A percentile compares a stretch with the other conserved stretches of the same genome.
Evolutionary conservation across 1,140 invertebrate genomes (phyloP).

Genomic region (Solenopsis fugax): DNA sequence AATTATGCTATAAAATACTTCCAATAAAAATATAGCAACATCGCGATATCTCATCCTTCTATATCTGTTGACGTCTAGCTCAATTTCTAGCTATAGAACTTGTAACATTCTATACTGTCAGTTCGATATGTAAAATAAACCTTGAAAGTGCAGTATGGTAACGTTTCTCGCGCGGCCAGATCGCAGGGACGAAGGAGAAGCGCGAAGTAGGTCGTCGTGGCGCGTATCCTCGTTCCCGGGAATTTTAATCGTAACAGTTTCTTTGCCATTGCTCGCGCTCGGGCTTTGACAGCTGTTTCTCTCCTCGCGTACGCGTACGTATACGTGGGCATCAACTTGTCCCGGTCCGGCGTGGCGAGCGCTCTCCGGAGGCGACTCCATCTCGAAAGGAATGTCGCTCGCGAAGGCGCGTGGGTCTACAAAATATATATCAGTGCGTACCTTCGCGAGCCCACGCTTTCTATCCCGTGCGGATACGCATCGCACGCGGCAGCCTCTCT

Average conservation of each 20-base stretch:
- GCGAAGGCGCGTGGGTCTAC: slow-evolving; percentile 70
- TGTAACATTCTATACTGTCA: not conserved
- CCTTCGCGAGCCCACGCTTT: slow-evolving; percentile 70
- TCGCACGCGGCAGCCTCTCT: slow-evolving; percentile 49
- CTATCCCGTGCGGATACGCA: slow-evolving; percentile 42
- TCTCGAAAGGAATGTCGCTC: slow-evolving; percentile 74
- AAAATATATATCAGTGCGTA: slow-evolving; percentile 75
- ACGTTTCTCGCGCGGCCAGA: slow-evolving; percentile 14
- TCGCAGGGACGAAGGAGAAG: slow-evolving; percentile 19
- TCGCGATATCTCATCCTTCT: not conserved
- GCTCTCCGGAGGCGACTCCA: slow-evolving; percentile 60
- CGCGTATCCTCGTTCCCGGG: slow-evolving; percentile 43
- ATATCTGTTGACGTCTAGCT: not conserved
- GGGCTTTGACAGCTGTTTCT: slow-evolving; percentile 70
- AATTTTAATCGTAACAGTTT: slow-evolving; percentile 63
- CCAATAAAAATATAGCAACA: slow-evolving; percentile 5
- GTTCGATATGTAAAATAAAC: slow-evolving; percentile 36
- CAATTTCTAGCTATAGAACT: slow-evolving; percentile 15
- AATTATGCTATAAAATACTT: not conserved
- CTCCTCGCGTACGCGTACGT: not conserved
- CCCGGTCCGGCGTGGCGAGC: slow-evolving; percentile 44
- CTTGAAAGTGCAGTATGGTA: slow-evolving; percentile 22
- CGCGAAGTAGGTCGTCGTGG: slow-evolving; percentile 63
- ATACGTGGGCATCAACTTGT: slow-evolving; percentile 76
- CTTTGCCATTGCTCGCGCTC: slow-evolving; percentile 59